Evolutionary conservation across 53 echinoderm and acorn worm genomes (phyloP), one percentile per base, ranked within the genome.

Genomic region (Mesocentrotus franciscanus): DNA sequence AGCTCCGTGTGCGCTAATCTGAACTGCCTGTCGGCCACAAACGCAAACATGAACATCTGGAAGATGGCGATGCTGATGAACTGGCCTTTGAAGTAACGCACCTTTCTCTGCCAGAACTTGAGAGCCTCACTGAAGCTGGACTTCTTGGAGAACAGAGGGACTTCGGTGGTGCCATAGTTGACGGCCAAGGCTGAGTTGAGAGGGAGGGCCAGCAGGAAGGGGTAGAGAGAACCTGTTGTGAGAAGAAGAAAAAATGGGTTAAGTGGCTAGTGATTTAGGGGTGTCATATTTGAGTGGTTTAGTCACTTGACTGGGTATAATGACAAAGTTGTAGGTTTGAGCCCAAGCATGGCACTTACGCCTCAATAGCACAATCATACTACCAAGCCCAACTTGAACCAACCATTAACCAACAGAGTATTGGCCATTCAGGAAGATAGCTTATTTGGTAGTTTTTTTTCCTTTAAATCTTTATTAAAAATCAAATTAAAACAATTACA

Each of bases 11-110:
- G 94, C 14, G 42, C 94, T 29, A 94, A 7, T 26, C 35, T 12
- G 49, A 95, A 96, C 92, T 97, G 97, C 49, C 96, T 95, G 62
- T 96, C 85, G 22, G 99, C 99, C 36, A 99, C 72, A 56, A 94
- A 96, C 60, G 94, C 93, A 49, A 97, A 98, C 9, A 96, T 56
- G 9, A 96, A 22, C 13, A 90, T 95, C 94, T 99, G 99, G 90
- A 97, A 99, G 20, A 99, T 90, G 13, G 97, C 74, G 18, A 99
- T 84, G 2, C 95, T 89, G 22, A 97, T 85, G 87, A 99, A 98
- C 95, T 97, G 98, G 36, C 95, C 92, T 84, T 98, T 98, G 96
- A 99, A 97, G 90, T 95, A 97, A 16, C 97, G 95, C 22, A 96
- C 59, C 96, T 96, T 98, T 30, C 93, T 56, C 72, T 60, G 32